These are phyloP conservation scores for Autographa gamma DNA, from an alignment of 2,888 invertebrate genomes.

Conservation along the genomic window DNA sequence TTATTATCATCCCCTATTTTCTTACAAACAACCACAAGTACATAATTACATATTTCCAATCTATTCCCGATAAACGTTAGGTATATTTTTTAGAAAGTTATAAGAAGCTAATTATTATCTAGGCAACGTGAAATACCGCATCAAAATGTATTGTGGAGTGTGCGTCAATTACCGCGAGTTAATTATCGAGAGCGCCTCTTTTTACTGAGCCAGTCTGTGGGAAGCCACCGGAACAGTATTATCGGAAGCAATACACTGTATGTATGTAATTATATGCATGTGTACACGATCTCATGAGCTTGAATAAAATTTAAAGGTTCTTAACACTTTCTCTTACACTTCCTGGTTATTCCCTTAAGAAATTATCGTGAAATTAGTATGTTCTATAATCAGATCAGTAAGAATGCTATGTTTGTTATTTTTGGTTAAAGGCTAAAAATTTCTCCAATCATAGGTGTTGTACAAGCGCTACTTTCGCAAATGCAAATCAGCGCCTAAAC, in stretches of 20 bases:
- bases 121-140: constrained; percentile 55
- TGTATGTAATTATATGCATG: constrained; percentile 42
- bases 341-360: constrained; percentile 7
- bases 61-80: constrained; percentile 23
- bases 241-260: constrained; percentile 70
- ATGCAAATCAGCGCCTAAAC: constrained; percentile 47
- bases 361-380: neutral
- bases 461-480: constrained; percentile 50
- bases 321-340: constrained; percentile 43
- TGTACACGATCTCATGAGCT: constrained; percentile 30
- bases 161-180: constrained; percentile 62
- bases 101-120: constrained; percentile 44
- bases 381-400: neutral
- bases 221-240: constrained; percentile 83
- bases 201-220: constrained; percentile 75
- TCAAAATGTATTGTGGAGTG: constrained; percentile 50
- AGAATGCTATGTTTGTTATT: neutral
- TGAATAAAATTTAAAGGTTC: constrained; percentile 52
- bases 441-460: constrained; percentile 19
- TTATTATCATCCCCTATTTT: no score
- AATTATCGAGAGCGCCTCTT: constrained; percentile 80
- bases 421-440: neutral
- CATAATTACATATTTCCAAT: neutral
- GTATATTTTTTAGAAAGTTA: constrained; percentile 38
- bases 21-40: neutral